phyloP scores from a whole-genome alignment of 2,113 vertebrate genomes.

The Stomatorhinus ivindoensis region DNA sequence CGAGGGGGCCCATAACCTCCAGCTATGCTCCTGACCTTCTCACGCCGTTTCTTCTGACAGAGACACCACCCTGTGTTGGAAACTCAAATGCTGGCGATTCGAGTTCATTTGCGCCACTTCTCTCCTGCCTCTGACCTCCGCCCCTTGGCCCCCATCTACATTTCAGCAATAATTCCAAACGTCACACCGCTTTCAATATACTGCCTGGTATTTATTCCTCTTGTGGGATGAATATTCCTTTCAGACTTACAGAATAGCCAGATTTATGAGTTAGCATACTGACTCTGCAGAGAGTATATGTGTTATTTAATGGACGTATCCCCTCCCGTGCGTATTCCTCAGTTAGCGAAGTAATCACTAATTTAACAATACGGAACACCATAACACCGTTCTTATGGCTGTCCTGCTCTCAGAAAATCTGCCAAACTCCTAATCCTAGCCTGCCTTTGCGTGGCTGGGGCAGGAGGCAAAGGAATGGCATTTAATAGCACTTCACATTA shows the following conservation, averaged over 20 bases:
- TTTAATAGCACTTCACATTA: neutral
- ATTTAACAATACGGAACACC: neutral
- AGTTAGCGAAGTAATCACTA: neutral
- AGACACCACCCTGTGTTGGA: neutral
- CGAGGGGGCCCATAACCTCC: neutral
- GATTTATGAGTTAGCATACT: neutral
- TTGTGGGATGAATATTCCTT: neutral
- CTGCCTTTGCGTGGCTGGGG: neutral
- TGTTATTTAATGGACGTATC: neutral
- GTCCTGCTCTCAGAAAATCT: neutral
- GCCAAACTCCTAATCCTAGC: neutral
- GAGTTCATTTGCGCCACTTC: neutral
- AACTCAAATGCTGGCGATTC: neutral
- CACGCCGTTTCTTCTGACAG: neutral
- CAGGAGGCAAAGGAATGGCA: neutral
- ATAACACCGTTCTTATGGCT: neutral
- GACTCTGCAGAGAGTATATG: neutral
- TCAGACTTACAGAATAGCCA: neutral
- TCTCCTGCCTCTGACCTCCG: neutral
- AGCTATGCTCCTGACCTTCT: neutral
- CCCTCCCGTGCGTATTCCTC: neutral
- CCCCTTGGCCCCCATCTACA: neutral
- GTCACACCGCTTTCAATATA: neutral
- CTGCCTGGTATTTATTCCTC: neutral
- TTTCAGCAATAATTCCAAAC: neutral